Evolutionary conservation across 1,140 invertebrate genomes (phyloP), one percentile per base, ranked within the genome.

Genomic region (Aethina tumida): DNA sequence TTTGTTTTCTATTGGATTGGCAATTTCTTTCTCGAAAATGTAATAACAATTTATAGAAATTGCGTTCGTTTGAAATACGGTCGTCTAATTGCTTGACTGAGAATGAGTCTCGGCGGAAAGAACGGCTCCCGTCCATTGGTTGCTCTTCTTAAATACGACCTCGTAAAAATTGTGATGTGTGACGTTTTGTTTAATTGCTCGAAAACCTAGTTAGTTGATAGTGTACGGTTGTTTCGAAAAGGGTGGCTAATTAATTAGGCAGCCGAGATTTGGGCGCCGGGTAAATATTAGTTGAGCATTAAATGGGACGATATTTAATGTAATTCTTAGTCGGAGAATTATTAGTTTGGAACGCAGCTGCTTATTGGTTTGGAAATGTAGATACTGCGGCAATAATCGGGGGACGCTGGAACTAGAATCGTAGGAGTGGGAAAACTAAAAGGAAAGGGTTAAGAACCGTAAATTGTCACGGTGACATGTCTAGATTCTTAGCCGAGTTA

Each of bases 311-410:
- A 38, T 41, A 41, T 36, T 35, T 39, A 43, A 43, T 39, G 41
- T 43, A 43, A 43, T 43, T 47, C 41, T 49, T 45, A 21, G 40
- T 28, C 35, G 38, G 36, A 46, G 28, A 47, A 34, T 47, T 47
- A 52, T 52, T 45, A 52, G 35, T 30, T 28, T 21, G 41, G 47
- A 49, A 52, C 47, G 47, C 52, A 54, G 46, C 52, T 54, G 52
- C 47, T 51, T 54, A 54, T 54, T 54, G 52, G 52, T 54, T 54
- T 47, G 52, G 52, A 54, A 54, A 54, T 54, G 47, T 44, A 49
- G 49, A 54, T 52, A 53, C 50, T 41, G 42, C 39, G 39, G 49
- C 49, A 52, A 52, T 53, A 53, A 53, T 53, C 52, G 51, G 35
- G 25, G n/a, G n/a, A n/a, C n/a, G n/a, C n/a, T n/a, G n/a, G n/a